phyloP scores from a whole-genome alignment of 2,113 vertebrate species.

The Caranx ignobilis region DNA sequence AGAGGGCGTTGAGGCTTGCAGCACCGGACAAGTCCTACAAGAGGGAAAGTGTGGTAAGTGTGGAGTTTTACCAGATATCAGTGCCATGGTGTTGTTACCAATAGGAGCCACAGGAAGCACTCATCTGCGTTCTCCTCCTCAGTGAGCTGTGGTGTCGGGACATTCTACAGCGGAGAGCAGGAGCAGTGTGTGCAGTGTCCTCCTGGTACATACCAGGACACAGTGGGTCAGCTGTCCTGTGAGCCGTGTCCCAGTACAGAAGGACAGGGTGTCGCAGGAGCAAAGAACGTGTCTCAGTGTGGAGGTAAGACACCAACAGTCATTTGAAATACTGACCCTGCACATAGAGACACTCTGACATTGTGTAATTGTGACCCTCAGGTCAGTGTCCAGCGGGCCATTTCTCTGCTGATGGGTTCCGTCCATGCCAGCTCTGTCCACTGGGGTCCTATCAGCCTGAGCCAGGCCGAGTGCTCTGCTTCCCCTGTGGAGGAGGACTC shows the following conservation, averaged over 20 bases:
- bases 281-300: slow-evolving; percentile 92
- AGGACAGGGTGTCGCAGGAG: slow-evolving; percentile 86
- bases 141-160: slow-evolving; percentile 91
- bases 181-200: slow-evolving; percentile 89
- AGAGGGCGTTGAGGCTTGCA: slow-evolving; percentile 87
- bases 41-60: slow-evolving; percentile 91
- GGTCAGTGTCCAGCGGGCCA: slow-evolving; percentile 94
- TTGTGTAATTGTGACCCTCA: slow-evolving; percentile 65
- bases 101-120: not conserved
- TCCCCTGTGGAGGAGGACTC: slow-evolving; percentile 93
- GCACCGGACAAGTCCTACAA: slow-evolving; percentile 89
- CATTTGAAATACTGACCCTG: not conserved
- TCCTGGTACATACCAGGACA: slow-evolving; percentile 93
- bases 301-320: slow-evolving; percentile 84
- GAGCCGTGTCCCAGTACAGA: slow-evolving; percentile 92
- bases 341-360: not conserved
- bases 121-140: slow-evolving; percentile 53
- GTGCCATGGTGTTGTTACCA: not conserved
- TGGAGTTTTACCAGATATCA: not conserved
- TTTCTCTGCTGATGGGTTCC: slow-evolving; percentile 92
- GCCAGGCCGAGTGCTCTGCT: slow-evolving; percentile 92
- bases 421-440: slow-evolving; percentile 89
- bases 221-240: slow-evolving; percentile 91
- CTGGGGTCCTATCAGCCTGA: slow-evolving; percentile 92
- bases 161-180: slow-evolving; percentile 91